phyloP scores from a whole-genome alignment of 2,113 vertebrate species.

The Misgurnus anguillicaudatus region DNA sequence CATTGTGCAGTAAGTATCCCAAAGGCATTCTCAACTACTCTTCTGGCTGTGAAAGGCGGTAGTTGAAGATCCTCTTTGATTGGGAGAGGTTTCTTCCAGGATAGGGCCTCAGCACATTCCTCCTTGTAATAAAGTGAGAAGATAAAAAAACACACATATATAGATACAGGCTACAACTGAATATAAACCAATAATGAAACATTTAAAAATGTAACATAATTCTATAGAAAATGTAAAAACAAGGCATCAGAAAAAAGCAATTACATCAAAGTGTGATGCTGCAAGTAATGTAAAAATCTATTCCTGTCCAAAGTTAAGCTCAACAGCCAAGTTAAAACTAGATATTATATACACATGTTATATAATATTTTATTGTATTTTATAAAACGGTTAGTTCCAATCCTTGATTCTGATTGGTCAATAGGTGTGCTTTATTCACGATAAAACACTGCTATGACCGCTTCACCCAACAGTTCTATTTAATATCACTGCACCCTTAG shows the following conservation, averaged over 20 bases:
- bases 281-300: background rate
- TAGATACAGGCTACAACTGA: background rate
- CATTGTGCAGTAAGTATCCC: conserved; percentile 27
- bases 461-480: too few relatives aligned
- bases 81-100: conserved; percentile 8
- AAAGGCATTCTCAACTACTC: conserved; percentile 18
- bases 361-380: too few relatives aligned
- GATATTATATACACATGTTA: background rate
- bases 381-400: too few relatives aligned
- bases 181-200: background rate
- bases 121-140: background rate
- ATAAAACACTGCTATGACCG: too few relatives aligned
- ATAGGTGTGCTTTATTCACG: too few relatives aligned
- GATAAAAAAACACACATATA: background rate
- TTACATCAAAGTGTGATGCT: too few relatives aligned
- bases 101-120: background rate
- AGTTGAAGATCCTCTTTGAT: background rate
- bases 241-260: too few relatives aligned
- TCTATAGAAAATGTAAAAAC: too few relatives aligned
- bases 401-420: too few relatives aligned
- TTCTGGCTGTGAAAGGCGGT: conserved; percentile 26
- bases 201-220: too few relatives aligned
- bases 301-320: background rate
- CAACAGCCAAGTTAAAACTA: background rate
- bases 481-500: too few relatives aligned